phyloP scores from a whole-genome alignment of 2,888 invertebrate species.

The Coelopa pilipes region DNA sequence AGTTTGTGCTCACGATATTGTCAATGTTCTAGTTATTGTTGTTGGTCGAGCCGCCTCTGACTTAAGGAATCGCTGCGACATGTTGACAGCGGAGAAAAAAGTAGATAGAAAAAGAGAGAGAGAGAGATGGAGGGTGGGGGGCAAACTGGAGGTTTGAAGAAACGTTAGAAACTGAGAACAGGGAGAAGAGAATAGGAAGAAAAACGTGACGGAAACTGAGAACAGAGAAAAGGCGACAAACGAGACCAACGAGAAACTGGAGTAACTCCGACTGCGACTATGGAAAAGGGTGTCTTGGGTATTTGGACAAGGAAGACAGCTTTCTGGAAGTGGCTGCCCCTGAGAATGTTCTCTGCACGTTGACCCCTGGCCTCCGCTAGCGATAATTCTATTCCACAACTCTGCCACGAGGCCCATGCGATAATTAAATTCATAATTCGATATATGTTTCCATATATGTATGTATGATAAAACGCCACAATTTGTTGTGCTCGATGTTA shows the following conservation, averaged over 20 bases:
- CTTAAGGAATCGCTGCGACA: not conserved
- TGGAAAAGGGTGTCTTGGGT: too few relatives aligned
- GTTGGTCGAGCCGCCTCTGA: not conserved
- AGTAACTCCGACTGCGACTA: not conserved
- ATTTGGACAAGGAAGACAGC: too few relatives aligned
- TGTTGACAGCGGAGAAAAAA: not conserved
- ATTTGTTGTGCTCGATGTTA: constrained; percentile 8
- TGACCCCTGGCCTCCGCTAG: too few relatives aligned
- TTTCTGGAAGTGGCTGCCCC: too few relatives aligned
- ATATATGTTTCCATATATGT: too few relatives aligned
- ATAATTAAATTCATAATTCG: too few relatives aligned
- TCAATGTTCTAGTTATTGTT: not conserved
- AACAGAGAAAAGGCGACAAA: not conserved
- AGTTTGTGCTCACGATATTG: not conserved
- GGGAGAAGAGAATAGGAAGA: not conserved
- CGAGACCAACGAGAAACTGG: not conserved
- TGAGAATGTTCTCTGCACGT: too few relatives aligned
- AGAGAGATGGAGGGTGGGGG: not conserved
- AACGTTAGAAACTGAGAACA: not conserved
- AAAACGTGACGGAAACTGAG: not conserved
- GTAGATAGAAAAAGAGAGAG: not conserved
- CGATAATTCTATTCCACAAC: too few relatives aligned
- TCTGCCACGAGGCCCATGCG: too few relatives aligned
- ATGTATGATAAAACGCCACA: not conserved
- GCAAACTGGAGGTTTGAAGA: not conserved